These are phyloP conservation scores for Ceyx margarethae DNA, from an alignment of 2,113 vertebrate genomes.

Conservation along the genomic window DNA sequence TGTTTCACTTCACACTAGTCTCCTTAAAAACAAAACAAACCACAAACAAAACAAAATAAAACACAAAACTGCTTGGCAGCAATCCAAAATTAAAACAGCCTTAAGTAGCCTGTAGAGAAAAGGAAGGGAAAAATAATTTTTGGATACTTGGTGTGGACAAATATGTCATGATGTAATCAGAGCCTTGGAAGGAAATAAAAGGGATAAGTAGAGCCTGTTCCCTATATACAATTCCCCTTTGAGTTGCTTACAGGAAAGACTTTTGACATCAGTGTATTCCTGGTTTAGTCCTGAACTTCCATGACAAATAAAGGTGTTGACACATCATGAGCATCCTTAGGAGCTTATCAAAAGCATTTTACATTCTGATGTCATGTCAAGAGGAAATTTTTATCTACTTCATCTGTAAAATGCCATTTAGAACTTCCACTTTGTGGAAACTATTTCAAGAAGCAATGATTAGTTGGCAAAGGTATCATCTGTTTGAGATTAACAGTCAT, in stretches of 20 bases:
- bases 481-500: background rate
- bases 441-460: background rate
- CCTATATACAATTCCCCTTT: background rate
- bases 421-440: background rate
- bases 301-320: background rate
- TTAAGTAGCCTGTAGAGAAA: background rate
- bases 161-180: background rate
- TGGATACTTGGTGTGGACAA: background rate
- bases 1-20: background rate
- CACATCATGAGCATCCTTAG: background rate
- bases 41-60: no score
- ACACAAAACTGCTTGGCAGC: background rate
- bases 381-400: background rate
- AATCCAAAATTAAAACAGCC: background rate
- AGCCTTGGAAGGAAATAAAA: background rate
- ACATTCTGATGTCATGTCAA: background rate
- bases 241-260: background rate
- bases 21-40: background rate
- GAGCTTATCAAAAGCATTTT: background rate
- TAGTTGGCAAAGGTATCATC: background rate
- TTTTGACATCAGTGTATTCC: background rate
- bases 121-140: background rate
- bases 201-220: background rate
- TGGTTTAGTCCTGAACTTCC: background rate
- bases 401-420: background rate